Base-by-base conservation (phyloP, 2,888 invertebrate genomes). In the Rhorus exstirpatorius region DNA sequence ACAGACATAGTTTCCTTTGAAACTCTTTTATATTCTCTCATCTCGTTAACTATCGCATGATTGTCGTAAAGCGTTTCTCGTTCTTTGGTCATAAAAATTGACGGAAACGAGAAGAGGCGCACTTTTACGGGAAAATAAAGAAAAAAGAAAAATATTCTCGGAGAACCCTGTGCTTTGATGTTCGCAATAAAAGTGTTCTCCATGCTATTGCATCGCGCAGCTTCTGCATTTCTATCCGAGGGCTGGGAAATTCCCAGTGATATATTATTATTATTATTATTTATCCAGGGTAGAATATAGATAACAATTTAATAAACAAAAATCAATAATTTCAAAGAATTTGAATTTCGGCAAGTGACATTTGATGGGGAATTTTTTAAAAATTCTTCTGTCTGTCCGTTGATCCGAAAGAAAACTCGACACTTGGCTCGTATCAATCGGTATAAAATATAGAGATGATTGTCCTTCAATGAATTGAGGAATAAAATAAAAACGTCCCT, bases 401-500 rank as follows among this genome's bases (percentile, higher is more conserved):
- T n/a, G n/a, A n/a, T n/a, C n/a, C n/a, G n/a, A n/a, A n/a, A n/a
- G n/a, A n/a, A n/a, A n/a, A n/a, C n/a, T n/a, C n/a, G n/a, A n/a
- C n/a, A n/a, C n/a, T n/a, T n/a, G 14, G 35, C 17, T 44, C 31
- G 60, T 76, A 77, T 80, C 60, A 19, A 14, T 17, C 46, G 71
- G 77, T 12, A 26, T 65, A 70, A 75, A 60, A 60, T 24, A 72
- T 46, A n/a, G n/a, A 80, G 75, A 83, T 80, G 35, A 63, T 70
- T 70, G 77, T 1, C 8, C 53, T 4, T 7, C 60, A n/a, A 63
- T 58, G 65, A 70, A 74, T 71, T 65, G 67, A 49, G 65, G 79
- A 51, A 49, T 72, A 35, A n/a, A n/a, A n/a, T n/a, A 1, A 60
- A 35, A 35, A 60, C 83, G 84, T 82, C 84, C 71, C 49, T 83